Evolutionary conservation across 2,797 vertebrate genomes (phyloP), one percentile per base, ranked within the genome.

Genomic region (Chaenodraco wilsoni): DNA sequence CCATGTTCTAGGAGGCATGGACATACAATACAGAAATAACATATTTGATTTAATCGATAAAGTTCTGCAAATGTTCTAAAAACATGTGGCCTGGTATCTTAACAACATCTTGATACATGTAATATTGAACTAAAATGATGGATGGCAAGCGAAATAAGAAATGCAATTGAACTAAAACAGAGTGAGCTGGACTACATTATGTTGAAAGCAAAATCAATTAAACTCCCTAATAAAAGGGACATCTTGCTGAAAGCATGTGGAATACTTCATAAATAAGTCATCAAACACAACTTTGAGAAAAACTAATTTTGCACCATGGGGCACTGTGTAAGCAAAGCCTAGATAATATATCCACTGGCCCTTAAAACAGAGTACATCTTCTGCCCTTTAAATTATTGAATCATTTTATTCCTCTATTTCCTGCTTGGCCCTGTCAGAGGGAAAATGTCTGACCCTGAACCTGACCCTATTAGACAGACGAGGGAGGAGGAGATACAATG

Each of bases 241-340:
- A 65, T 21, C 48, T 76, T 70, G 72, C 45, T 73, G 57, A 67
- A 51, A 44, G n/a, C 68, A 46, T 71, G 60, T 56, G 31, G 45
- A 63, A 52, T 3, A 46, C 21, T 50, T 83, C 54, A 85, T 82
- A 65, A 79, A 86, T 71, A 84, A 78, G 69, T 71, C 61, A 81
- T 79, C 56, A 78, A 74, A 72, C 52, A 72, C 50, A 66, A 40
- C 46, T 60, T 23, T 11, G 46, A 57, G 48, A 67, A 44, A 63
- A 72, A 81, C 74, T 46, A 17, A 17, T n/a, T 54, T 50, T 1
- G 1, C 76, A 73, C 55, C 37, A 55, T 9, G 46, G 44, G 55
- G 14, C 27, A 15, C 23, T 23, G 43, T 62, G 65, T 27, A 85
- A 74, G 63, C 16, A 54, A 61, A 59, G 46, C 43, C 21, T 51